Evolutionary conservation across 2,113 vertebrate species (phyloP).

Genomic region (Rynchops niger): DNA sequence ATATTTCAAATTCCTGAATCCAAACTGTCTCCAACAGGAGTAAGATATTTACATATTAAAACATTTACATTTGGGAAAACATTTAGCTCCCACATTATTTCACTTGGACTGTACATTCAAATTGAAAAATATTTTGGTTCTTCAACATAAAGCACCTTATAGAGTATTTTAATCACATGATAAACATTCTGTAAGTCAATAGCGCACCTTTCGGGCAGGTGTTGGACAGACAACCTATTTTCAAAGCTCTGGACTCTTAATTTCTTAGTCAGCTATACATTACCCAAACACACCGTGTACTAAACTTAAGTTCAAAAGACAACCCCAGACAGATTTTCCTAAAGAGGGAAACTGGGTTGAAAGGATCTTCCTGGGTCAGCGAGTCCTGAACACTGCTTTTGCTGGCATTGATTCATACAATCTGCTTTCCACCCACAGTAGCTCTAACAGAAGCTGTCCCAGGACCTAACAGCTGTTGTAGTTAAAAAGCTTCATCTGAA

Average conservation of each 20-base stretch:
- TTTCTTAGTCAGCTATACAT: background rate
- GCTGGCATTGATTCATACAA: background rate
- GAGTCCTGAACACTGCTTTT: background rate
- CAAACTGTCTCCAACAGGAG: background rate
- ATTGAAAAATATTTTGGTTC: slow-evolving; percentile 58
- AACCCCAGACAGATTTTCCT: slow-evolving; percentile 1
- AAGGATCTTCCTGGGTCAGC: background rate
- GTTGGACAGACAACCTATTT: background rate
- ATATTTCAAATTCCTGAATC: slow-evolving; percentile 36
- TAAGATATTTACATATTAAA: slow-evolving; percentile 45
- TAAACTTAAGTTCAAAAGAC: slow-evolving; percentile 25
- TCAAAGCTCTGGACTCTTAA: background rate
- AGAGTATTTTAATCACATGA: slow-evolving; percentile 55
- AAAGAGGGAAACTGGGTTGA: background rate
- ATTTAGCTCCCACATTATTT: slow-evolving; percentile 27
- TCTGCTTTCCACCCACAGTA: rapidly evolving
- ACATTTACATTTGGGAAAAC: slow-evolving; percentile 44
- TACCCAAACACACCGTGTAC: background rate
- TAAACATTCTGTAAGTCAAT: slow-evolving; percentile 1
- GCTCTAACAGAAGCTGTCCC: background rate
- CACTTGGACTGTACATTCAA: slow-evolving; percentile 50
- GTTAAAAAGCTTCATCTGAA: background rate
- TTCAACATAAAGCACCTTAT: slow-evolving; percentile 67
- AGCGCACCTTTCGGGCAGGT: background rate
- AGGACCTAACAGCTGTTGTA: rapidly evolving